Evolutionary conservation across 2,888 invertebrate species (phyloP).

Genomic region (Ichneumoninae sp.): DNA sequence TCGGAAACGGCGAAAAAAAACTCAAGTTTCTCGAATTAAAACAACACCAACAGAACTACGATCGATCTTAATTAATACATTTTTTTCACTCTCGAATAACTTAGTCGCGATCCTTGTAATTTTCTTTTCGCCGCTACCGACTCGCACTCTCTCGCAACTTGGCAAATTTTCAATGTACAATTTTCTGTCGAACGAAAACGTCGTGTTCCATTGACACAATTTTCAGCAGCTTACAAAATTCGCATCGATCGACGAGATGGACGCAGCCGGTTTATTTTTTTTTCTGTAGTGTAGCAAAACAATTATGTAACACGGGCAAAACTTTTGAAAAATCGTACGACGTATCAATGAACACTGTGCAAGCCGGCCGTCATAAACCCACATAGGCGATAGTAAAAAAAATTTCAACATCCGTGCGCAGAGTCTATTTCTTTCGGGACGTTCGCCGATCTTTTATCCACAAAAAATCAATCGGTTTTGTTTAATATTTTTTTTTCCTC

Average conservation of each 20-base stretch:
- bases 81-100: neutral
- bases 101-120: neutral
- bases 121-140: neutral
- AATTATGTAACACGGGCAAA: constrained; percentile 33
- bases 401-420: neutral
- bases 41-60: neutral
- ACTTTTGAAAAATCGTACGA: constrained; percentile 1
- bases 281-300: constrained; percentile 37
- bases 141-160: constrained; percentile 4
- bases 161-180: constrained; percentile 41
- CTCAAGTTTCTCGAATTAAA: neutral
- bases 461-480: neutral
- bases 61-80: neutral
- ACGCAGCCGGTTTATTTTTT: constrained; percentile 11
- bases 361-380: constrained; percentile 51
- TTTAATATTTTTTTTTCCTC: neutral
- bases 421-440: neutral
- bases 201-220: neutral
- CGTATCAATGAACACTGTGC: constrained; percentile 32
- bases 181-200: constrained; percentile 20
- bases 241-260: constrained; percentile 10
- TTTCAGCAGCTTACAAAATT: neutral
- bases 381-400: constrained; percentile 1
- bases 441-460: neutral
- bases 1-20: neutral